Conservation (phyloP, 2,113 vertebrate genomes). For the Leiothrix lutea region DNA sequence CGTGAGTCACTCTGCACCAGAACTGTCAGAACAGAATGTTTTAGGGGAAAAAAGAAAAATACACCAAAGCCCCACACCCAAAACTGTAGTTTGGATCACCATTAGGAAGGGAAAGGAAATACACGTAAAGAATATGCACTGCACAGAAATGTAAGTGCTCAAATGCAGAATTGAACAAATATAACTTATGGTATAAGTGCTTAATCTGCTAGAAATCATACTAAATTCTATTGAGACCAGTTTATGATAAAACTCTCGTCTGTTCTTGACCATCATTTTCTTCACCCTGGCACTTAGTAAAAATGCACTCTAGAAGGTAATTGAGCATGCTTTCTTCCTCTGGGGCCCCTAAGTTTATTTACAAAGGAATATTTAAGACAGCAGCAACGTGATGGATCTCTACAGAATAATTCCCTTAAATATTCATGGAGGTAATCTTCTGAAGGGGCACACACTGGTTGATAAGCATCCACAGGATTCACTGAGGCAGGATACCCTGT, state of each 20-base stretch:
- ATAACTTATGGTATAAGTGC: no score
- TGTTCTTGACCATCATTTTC: slow-evolving; percentile 21
- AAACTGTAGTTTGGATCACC: not conserved
- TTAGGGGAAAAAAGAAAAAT: not conserved
- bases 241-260: not conserved
- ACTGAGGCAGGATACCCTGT: not conserved
- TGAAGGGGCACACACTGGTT: not conserved
- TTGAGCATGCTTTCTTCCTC: slow-evolving; percentile 12
- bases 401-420: slow-evolving; percentile 43
- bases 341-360: slow-evolving; percentile 36
- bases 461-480: not conserved
- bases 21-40: slow-evolving; percentile 46
- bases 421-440: slow-evolving; percentile 21
- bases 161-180: not conserved
- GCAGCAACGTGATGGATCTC: slow-evolving; percentile 16
- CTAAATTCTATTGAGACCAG: not conserved
- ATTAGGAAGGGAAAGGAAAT: slow-evolving; percentile 23
- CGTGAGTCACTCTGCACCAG: slow-evolving; percentile 11
- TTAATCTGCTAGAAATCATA: slow-evolving; percentile 18
- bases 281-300: slow-evolving; percentile 17
- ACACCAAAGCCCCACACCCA: not conserved
- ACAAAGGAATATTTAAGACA: slow-evolving; percentile 40
- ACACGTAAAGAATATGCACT: slow-evolving; percentile 3
- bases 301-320: slow-evolving; percentile 38
- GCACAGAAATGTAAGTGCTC: slow-evolving; percentile 9